Evolutionary conservation across 2,888 invertebrate genomes (phyloP).

Genomic region (Hirtodrosophila cameraria): DNA sequence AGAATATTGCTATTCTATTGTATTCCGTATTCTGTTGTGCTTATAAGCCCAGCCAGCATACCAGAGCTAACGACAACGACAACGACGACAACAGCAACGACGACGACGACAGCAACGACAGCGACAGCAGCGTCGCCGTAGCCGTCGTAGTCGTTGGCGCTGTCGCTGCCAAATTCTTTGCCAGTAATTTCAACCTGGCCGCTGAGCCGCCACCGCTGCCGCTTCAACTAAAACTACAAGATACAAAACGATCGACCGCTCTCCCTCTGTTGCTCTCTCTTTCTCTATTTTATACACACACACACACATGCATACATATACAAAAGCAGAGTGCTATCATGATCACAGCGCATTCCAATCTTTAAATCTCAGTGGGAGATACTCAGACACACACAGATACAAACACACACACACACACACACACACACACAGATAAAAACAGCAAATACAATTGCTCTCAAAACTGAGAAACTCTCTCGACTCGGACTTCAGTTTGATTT

Average conservation of each 20-base stretch:
- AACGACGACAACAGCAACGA: conserved; percentile 19
- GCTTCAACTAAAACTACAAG: conserved; percentile 33
- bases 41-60: conserved; percentile 48
- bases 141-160: conserved; percentile 63
- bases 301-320: conserved; percentile 5
- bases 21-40: conserved; percentile 44
- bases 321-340: conserved; percentile 55
- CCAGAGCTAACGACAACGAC: conserved; percentile 37
- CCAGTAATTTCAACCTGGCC: conserved; percentile 64
- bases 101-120: conserved; percentile 20
- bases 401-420: conserved; percentile 9
- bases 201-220: conserved; percentile 42
- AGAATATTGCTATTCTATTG: conserved; percentile 50
- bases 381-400: conserved; percentile 32
- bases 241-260: conserved; percentile 55
- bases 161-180: conserved; percentile 64
- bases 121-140: conserved; percentile 31
- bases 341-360: conserved; percentile 78
- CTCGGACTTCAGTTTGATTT: conserved; percentile 79
- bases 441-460: conserved; percentile 59
- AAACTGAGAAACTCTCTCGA: conserved; percentile 52
- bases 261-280: conserved; percentile 31
- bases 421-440: conserved; percentile 33
- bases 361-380: conserved; percentile 77
- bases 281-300: conserved; percentile 15